phyloP scores from a whole-genome alignment of 2,797 vertebrate genomes.

The Malacoraja senta region DNA sequence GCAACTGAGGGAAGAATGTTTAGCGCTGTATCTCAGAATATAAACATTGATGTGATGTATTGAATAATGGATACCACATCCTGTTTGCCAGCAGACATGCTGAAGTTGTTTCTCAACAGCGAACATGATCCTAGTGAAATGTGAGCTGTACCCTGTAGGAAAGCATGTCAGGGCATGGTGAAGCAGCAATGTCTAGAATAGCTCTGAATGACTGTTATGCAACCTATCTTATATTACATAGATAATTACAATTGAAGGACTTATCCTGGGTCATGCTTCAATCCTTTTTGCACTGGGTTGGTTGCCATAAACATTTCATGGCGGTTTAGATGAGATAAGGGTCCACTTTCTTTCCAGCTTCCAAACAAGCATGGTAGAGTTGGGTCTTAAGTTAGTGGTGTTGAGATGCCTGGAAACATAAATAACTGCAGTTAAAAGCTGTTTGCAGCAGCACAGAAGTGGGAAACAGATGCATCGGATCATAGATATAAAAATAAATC shows the following conservation, averaged over 20 bases:
- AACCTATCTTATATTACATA: slow-evolving; percentile 50
- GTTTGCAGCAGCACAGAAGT: neutral
- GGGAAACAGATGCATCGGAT: slow-evolving; percentile 33
- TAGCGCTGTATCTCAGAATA: neutral
- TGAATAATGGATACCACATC: slow-evolving; percentile 43
- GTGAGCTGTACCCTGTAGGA: slow-evolving; percentile 40
- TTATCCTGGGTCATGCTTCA: slow-evolving; percentile 49
- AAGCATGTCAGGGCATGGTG: slow-evolving; percentile 57
- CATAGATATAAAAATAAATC: slow-evolving; percentile 31
- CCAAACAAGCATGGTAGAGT: neutral
- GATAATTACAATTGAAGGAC: slow-evolving; percentile 51
- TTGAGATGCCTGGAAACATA: slow-evolving; percentile 29
- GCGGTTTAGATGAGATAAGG: slow-evolving; percentile 18
- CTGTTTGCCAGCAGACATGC: slow-evolving; percentile 54
- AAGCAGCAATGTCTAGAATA: slow-evolving; percentile 53
- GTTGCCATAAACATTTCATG: slow-evolving; percentile 38
- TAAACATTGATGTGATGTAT: slow-evolving; percentile 16
- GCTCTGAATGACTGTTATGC: slow-evolving; percentile 47
- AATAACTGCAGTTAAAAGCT: slow-evolving; percentile 35
- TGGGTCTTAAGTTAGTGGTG: neutral
- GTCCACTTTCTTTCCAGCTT: neutral
- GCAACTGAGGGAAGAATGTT: neutral
- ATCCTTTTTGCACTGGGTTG: slow-evolving; percentile 41
- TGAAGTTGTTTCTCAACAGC: slow-evolving; percentile 48
- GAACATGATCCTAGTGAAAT: slow-evolving; percentile 53